Evolutionary conservation across 2,888 invertebrate species (phyloP), one percentile per base, ranked within the genome.

Genomic region (Tenthredo distinguenda): DNA sequence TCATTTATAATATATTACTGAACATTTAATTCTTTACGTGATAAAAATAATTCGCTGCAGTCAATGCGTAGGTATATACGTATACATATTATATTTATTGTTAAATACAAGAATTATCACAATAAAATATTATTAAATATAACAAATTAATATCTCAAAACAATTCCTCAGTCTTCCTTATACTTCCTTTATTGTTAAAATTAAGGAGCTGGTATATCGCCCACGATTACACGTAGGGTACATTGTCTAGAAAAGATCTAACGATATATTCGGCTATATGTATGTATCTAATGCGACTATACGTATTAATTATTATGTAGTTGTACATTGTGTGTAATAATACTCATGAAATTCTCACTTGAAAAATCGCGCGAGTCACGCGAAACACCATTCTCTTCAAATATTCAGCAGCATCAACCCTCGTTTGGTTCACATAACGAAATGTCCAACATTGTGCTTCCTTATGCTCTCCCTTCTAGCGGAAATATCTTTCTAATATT

Each of bases 81-180:
- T 31, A 50, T 79, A 58, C 34, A 62, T 85, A 85, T 77, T 79
- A 85, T 85, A 79, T 85, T 85, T 81, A 85, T 85, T 85, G 85
- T 85, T 82, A 82, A 65, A 26, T 82, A 85, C 68, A 83, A 81
- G 85, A 85, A 76, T 71, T 68, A 85, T 85, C 85, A 85, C 85
- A 85, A 82, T 81, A 83, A 85, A 83, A 82, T 85, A 83, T 85
- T 65, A 85, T 81, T 62, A 65, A 83, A 55, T 79, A 68, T 82
- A 82, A 85, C 81, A 85, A 85, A 85, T 40, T 21, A 76, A 85
- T 34, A 72, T 76, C 47, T 47, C 76, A 47, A 76, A 76, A 76
- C 47, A 43, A 55, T 79, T 79, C 34, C 37, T 76, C 43, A 76
- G 43, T 47, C 47, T 21, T 62, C 62, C 62, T 62, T 62, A n/a